Evolutionary conservation across 2,888 invertebrate genomes (phyloP), one percentile per base, ranked within the genome.

Genomic region (Lasioglossum vierecki): DNA sequence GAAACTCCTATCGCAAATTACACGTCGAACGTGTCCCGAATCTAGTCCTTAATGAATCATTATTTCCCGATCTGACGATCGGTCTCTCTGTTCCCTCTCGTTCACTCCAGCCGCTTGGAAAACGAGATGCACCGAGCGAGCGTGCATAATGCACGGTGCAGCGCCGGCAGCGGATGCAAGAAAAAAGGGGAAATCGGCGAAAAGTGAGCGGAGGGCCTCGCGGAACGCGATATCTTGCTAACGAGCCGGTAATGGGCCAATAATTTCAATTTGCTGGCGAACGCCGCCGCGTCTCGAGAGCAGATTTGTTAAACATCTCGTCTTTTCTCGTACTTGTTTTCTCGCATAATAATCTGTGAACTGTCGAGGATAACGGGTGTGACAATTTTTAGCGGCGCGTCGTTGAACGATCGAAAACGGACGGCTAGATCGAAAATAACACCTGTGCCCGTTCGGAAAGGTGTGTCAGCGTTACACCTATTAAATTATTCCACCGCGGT

Each of bases 221-320:
- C 79, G 80, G 22, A 87, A 87, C 82, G 87, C 89, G 88, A 91
- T 90, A 89, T 87, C 87, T 88, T 77, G 88, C 86, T 93, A 92
- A 93, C 91, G 92, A 92, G 92, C 88, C 90, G 83, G 91, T 92
- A 93, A 92, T 91, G 83, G 88, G 85, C 84, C 92, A 89, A 92
- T 93, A 93, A 92, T 93, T 93, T 93, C 91, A 91, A 89, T 90
- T 90, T 88, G 66, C 88, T 70, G 68, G 49, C 66, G 41, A 79
- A 83, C 76, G 57, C 70, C 71, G 39, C 49, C 9, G 53, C 22
- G 22, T 22, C 53, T n/a, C 22, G 53, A 53, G 53, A n/a, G 9
- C 22, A n/a, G n/a, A 53, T 9, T 53, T 53, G 22, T n/a, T n/a
- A n/a, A n/a, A 53, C 22, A 6, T 49, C 49, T 18, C 18, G 53